These are phyloP conservation scores for Orthosia cruda DNA, from an alignment of 2,888 invertebrate genomes.

Conservation along the genomic window DNA sequence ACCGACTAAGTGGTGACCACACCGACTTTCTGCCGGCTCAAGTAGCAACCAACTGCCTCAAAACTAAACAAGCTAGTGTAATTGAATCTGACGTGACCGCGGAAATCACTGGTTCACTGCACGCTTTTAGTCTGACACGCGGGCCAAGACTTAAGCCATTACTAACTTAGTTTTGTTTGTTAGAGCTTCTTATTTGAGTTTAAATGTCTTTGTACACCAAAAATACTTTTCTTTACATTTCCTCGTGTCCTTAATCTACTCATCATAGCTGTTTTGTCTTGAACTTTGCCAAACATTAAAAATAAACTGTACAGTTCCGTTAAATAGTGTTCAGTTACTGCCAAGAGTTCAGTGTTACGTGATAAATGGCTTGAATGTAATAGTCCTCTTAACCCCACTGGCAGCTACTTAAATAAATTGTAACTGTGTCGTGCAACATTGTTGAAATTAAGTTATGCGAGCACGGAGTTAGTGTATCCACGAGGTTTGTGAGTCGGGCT, in stretches of 20 bases:
- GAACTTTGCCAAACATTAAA: conserved; percentile 9
- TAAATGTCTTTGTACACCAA: conserved; percentile 1
- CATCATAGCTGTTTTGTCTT: conserved; percentile 9
- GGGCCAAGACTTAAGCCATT: conserved; percentile 15
- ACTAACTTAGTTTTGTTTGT: conserved; percentile 39
- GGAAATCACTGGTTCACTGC: conserved; percentile 21
- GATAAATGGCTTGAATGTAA: conserved; percentile 46
- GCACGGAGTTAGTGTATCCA: conserved; percentile 45
- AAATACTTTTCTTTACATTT: conserved; percentile 19
- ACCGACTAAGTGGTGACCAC: conserved; percentile 77
- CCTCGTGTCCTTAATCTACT: conserved; percentile 14
- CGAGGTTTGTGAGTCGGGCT: conserved; percentile 60
- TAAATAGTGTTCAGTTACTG: conserved; percentile 33
- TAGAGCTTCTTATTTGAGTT: conserved; percentile 19
- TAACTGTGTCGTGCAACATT: conserved; percentile 50
- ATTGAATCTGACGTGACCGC: conserved; percentile 55
- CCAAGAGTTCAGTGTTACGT: conserved; percentile 36
- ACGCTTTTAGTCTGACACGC: conserved; percentile 5
- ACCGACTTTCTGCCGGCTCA: conserved; percentile 53
- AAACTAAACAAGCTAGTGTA: conserved; percentile 58
- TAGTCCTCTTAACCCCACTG: conserved; percentile 21
- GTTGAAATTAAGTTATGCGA: conserved; percentile 59
- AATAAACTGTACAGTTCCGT: conserved; percentile 21
- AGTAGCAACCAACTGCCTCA: conserved; percentile 41
- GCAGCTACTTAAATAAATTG: conserved; percentile 44